Conservation (phyloP, 2,888 invertebrate species). For the Craniophora ligustri region DNA sequence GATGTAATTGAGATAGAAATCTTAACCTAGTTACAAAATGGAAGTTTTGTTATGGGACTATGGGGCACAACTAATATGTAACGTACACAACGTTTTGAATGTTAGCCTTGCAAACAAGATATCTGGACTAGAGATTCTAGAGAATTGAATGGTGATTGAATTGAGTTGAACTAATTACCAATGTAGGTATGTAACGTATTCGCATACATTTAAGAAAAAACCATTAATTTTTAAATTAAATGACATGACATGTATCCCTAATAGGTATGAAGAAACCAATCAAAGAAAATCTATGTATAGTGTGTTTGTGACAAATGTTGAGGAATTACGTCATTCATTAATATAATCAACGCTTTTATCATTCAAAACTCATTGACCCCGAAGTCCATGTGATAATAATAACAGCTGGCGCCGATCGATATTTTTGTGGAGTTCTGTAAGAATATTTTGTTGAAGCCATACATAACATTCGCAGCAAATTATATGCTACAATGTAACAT, state of each 20-base stretch:
- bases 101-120: too few relatives aligned
- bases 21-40: constrained; percentile 25
- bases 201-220: too few relatives aligned
- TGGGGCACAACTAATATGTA: too few relatives aligned
- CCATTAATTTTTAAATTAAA: too few relatives aligned
- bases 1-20: constrained; percentile 38
- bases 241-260: too few relatives aligned
- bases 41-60: constrained; percentile 5
- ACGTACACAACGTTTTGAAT: too few relatives aligned
- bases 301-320: constrained; percentile 36
- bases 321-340: constrained; percentile 57
- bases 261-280: neutral
- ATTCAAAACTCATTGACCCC: constrained; percentile 67
- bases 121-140: too few relatives aligned
- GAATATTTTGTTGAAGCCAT: constrained; percentile 55
- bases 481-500: constrained; percentile 12
- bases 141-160: too few relatives aligned
- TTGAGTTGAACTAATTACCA: too few relatives aligned
- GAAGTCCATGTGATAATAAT: constrained; percentile 62
- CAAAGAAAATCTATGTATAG: neutral
- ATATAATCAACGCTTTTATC: constrained; percentile 58
- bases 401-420: constrained; percentile 69
- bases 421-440: constrained; percentile 53
- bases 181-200: too few relatives aligned
- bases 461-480: constrained; percentile 43